These are phyloP conservation scores for Chironomus tepperi DNA, from an alignment of 1,140 invertebrate species.

Conservation along the genomic window DNA sequence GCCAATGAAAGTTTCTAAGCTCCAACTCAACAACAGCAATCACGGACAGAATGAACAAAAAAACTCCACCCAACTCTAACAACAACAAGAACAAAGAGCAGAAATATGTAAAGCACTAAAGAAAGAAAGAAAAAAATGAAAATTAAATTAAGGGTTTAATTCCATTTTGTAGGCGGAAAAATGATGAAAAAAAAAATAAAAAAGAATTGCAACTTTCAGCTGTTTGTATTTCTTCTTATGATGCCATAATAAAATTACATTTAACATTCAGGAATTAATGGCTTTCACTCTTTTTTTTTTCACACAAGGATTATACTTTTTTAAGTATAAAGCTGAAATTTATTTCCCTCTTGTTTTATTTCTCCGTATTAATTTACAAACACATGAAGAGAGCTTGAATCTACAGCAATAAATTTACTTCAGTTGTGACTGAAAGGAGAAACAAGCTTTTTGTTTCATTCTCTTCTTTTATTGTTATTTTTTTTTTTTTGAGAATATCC, in stretches of 20 bases:
- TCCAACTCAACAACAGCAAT: too few relatives aligned
- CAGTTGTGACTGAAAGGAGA: neutral
- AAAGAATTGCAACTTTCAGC: neutral
- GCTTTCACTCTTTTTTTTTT: neutral
- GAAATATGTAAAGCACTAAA: neutral
- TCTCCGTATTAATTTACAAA: neutral
- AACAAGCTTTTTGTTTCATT: neutral
- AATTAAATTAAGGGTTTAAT: neutral
- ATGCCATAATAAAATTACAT: neutral
- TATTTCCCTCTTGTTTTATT: neutral
- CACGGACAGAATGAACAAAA: too few relatives aligned
- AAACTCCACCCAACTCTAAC: too few relatives aligned
- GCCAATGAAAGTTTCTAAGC: too few relatives aligned
- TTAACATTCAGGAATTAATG: slow-evolving; percentile 1
- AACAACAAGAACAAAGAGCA: too few relatives aligned
- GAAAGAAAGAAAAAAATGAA: neutral
- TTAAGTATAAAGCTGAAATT: slow-evolving; percentile 1
- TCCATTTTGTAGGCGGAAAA: neutral
- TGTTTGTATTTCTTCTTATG: neutral
- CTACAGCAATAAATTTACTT: neutral
- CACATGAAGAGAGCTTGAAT: neutral
- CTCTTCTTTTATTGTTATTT: neutral
- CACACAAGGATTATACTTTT: neutral
- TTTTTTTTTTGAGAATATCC: neutral
- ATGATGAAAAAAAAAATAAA: neutral